These are phyloP conservation scores for Calycopis cecrops DNA, from an alignment of 1,140 invertebrate genomes.

Conservation along the genomic window DNA sequence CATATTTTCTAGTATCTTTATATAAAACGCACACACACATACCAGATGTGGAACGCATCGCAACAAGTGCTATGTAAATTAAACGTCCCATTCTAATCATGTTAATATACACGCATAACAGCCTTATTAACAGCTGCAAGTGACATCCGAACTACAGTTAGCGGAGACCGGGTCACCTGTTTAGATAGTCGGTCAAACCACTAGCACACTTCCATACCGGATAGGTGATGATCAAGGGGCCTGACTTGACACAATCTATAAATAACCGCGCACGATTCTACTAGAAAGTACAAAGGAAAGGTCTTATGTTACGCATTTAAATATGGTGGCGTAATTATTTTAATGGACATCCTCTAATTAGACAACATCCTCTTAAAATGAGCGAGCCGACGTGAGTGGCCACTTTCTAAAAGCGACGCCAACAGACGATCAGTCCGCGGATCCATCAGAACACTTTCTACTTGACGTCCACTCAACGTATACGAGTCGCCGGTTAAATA, in stretches of 20 bases:
- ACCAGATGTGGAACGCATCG: neutral
- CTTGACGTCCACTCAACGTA: conserved; percentile 46
- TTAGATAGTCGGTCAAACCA: conserved; percentile 47
- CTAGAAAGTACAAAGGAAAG: conserved; percentile 29
- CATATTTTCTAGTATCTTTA: too few species aligned
- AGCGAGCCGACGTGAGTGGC: conserved; percentile 36
- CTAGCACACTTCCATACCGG: conserved; percentile 58
- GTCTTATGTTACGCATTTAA: conserved; percentile 20
- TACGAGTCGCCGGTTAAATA: conserved; percentile 14
- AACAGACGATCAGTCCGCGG: conserved; percentile 59
- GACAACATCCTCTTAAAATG: conserved; percentile 51
- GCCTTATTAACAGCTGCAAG: conserved; percentile 54
- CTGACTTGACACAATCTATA: neutral
- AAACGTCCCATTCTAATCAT: conserved; percentile 1
- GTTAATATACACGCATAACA: conserved; percentile 5
- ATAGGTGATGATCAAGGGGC: conserved; percentile 18
- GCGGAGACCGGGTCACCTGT: conserved; percentile 63
- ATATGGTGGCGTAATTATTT: conserved; percentile 36
- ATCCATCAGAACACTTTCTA: conserved; percentile 70
- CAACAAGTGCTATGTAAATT: conserved; percentile 2
- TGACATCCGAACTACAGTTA: conserved; percentile 65
- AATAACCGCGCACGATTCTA: neutral
- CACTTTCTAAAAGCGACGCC: conserved; percentile 60
- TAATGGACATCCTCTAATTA: conserved; percentile 60
- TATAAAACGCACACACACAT: too few species aligned